Evolutionary conservation across 2,113 vertebrate genomes (phyloP), one percentile per base, ranked within the genome.

Genomic region (Labeo catla): DNA sequence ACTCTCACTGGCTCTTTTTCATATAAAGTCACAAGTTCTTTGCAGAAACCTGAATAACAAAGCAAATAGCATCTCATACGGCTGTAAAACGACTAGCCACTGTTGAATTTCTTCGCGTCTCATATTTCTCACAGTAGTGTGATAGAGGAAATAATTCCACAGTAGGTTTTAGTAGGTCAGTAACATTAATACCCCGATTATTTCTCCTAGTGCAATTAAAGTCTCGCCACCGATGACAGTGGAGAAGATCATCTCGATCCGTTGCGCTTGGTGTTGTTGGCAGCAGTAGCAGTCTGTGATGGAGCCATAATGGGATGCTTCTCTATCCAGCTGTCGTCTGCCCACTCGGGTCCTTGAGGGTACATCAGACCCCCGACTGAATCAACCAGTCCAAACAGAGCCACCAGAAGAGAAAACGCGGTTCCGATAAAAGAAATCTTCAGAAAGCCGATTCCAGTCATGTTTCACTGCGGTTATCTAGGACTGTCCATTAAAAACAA

Each of bases 291-390:
- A 4, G 15, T 66, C 70, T 21, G 21, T 36, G 28, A 39, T 19
- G 4, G 19, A 74, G 54, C 39, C 12, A 28, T 63, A 12, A 11
- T 1, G 9, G 34, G 7, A 4, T 59, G 36, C 70, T 81, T 86
- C 4, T 52, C 72, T 3, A 45, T 66, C 57, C 81, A 57, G 76
- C 43, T n/a, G 57, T 83, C 74, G 9, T 66, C 84, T 28, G 70
- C 7, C 34, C 50, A 36, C 12, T 34, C 28, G 1, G 50, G n/a
- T 28, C 68, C 83, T 59, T 84, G 87, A 47, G 72, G 47, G 43
- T 83, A 88, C 88, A 89, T 89, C 76, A 88, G 84, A 12, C 88
- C 86, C 6, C 88, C 88, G 9, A 89, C 76, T 5, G 86, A 88
- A 70, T 88, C 85, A 10, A 87, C 85, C 59, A 88, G 49, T 1